Evolutionary conservation across 2,888 invertebrate genomes (phyloP).

Genomic region (Megalurothrips usitatus): DNA sequence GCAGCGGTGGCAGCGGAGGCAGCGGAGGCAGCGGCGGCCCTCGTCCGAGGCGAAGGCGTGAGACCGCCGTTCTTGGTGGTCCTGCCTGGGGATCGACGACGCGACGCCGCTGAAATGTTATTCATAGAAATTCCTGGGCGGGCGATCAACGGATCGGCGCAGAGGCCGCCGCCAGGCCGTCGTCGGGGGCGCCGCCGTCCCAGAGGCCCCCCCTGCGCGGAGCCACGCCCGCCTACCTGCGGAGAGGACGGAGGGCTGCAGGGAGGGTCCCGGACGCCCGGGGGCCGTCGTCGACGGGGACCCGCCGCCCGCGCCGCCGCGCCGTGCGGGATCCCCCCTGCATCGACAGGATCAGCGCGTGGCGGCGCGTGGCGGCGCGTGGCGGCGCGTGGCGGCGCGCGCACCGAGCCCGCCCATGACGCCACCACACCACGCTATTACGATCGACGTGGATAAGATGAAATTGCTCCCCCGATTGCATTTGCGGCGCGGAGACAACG

Average conservation of each 20-base stretch:
- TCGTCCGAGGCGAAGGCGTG: no score
- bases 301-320: neutral
- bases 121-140: constrained; percentile 13
- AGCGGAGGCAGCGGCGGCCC: no score
- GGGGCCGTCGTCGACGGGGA: neutral
- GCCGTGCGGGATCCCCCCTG: neutral
- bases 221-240: no score
- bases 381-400: neutral
- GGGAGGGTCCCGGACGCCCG: neutral
- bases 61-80: no score
- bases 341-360: neutral
- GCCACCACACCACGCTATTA: neutral
- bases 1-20: no score
- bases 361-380: neutral
- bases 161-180: no score
- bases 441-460: neutral
- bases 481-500: neutral
- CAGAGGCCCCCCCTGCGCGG: no score
- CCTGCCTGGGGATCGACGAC: no score
- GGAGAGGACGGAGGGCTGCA: neutral
- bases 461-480: constrained; percentile 15
- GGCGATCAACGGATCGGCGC: no score
- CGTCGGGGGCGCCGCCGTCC: no score
- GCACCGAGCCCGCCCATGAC: neutral
- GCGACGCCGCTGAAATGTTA: neutral